Percentiles rank a stretch among this genome's conserved stretches.
Evolutionary conservation across 2,113 vertebrate species (phyloP).

Genomic region (Cyanistes caeruleus): DNA sequence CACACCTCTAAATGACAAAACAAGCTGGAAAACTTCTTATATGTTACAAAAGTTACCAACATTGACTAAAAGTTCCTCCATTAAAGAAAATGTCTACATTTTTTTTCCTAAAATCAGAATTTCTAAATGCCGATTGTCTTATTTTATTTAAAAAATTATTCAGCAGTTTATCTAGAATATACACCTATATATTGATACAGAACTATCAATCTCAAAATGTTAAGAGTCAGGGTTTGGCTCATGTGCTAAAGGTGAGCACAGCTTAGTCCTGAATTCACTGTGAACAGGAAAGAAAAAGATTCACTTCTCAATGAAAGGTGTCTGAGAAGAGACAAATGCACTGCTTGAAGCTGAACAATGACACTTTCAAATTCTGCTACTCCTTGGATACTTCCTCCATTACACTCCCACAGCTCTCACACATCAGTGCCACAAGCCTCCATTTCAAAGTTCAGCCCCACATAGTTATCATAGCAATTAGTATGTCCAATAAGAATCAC

Average conservation of each 20-base stretch:
- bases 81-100: background rate
- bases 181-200: too few species aligned
- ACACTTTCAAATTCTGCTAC: background rate
- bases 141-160: background rate
- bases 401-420: background rate
- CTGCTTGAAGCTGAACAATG: background rate
- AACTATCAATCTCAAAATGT: background rate
- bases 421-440: background rate
- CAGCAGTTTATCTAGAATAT: background rate
- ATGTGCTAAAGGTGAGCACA: accelerated
- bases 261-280: background rate
- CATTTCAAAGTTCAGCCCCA: background rate
- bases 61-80: background rate
- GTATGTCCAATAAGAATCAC: background rate
- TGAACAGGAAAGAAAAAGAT: background rate
- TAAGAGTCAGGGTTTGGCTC: background rate
- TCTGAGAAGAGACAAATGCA: background rate
- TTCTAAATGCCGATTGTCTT: background rate
- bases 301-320: background rate
- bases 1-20: background rate
- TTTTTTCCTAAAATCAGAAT: background rate
- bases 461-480: background rate
- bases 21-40: background rate
- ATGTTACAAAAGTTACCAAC: background rate
- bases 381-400: background rate